Base-by-base conservation (phyloP, 2,113 vertebrate species). In the Chauna torquata region DNA sequence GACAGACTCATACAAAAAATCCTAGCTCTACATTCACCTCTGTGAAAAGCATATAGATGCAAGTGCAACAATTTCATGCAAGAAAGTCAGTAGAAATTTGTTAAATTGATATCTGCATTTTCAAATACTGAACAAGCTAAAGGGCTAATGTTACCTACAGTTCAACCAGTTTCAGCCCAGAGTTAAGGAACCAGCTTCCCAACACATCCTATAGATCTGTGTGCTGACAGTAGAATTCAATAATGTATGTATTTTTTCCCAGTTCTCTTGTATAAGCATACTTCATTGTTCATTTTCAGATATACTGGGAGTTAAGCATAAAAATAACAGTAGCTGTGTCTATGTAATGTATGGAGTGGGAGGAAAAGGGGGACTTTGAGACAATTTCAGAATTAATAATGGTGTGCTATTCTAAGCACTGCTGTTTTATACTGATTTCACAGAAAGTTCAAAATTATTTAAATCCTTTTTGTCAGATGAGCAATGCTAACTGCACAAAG, bases 251-350 rank as follows among this genome's bases (percentile, higher is more conserved):
- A 8, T 12, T 68, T 82, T 91, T 92, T 69, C 42, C 45, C 81
- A 8, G 36, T 85, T 87, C 65, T 28, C 12, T 82, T 34, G 72
- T 24, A 66, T 40, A n/a, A 80, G 34, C n/a, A 74, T 70, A 50
- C 19, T 88, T 50, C 54, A 57, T 74, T 92, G 62, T 66, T 95
- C 94, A 55, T 86, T 77, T 70, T 87, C 45, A 64, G 42, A 91
- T 42, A 62, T 30, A 62, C 61, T 76, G 49, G 58, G 62, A 95
- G 54, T 58, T 95, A 82, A 86, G 87, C 70, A 91, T 45, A 94
- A 95, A 97, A 97, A 92, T 91, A 95, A 93, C 70, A 90, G 91
- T 76, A 82, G 55, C 78, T 45, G 9, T 95, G 58, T 90, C 89
- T 91, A 14, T 80, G 49, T 87, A 79, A 92, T 18, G 4, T 66